A percentile compares a stretch with the other conserved stretches of the same genome.
phyloP scores from a whole-genome alignment of 2,797 vertebrate species.

The Clamator glandarius region DNA sequence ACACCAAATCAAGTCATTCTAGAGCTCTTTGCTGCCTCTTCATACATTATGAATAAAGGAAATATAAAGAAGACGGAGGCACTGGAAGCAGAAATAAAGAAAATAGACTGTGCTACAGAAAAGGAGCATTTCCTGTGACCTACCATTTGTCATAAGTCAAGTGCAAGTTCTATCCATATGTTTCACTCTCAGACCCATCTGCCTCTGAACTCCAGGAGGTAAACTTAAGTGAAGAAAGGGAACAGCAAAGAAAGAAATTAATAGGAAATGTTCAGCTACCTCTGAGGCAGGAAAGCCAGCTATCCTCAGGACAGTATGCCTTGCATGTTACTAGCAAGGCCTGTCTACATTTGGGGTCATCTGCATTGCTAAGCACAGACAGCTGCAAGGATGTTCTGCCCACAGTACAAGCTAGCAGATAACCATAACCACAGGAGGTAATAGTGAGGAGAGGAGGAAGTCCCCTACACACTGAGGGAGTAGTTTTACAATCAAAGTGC shows the following conservation, averaged over 20 bases:
- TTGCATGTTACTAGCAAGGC: rapidly evolving
- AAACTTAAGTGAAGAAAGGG: neutral
- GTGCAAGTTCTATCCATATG: neutral
- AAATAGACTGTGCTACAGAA: neutral
- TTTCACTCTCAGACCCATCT: neutral
- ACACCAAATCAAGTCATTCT: neutral
- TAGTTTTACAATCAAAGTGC: neutral
- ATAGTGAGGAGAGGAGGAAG: neutral
- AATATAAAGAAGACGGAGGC: neutral
- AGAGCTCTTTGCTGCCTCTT: neutral
- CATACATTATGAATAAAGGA: neutral
- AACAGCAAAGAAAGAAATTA: neutral
- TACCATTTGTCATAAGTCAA: neutral
- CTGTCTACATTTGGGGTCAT: neutral
- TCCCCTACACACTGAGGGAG: neutral
- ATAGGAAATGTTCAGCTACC: neutral
- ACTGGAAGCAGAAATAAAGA: neutral
- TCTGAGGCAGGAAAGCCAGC: neutral
- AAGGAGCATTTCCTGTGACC: neutral
- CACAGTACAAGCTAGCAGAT: neutral
- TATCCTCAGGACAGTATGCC: neutral
- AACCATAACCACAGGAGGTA: neutral
- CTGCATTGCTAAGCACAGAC: neutral
- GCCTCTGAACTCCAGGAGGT: neutral
- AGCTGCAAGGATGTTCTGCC: neutral